These are phyloP conservation scores for Ceramica pisi DNA, from an alignment of 2,888 invertebrate genomes.

Conservation along the genomic window DNA sequence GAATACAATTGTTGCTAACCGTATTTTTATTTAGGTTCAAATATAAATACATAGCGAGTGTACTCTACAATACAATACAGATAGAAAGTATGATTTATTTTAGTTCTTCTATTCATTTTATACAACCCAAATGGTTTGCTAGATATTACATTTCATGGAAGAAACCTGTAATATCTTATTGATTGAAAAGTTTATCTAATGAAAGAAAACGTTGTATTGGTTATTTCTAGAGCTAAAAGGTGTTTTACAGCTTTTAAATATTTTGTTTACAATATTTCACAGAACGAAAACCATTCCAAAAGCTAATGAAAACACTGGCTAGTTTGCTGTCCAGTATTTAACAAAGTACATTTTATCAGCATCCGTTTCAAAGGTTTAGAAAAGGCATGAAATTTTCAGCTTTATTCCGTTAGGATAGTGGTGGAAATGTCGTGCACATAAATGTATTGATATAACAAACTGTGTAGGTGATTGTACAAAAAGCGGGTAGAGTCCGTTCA, in stretches of 20 bases:
- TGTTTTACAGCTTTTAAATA: constrained; percentile 13
- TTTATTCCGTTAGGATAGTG: constrained; percentile 35
- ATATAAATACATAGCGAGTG: constrained; percentile 1
- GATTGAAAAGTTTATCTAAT: neutral
- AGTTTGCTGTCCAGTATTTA: constrained; percentile 64
- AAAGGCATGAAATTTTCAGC: constrained; percentile 44
- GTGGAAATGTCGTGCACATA: constrained; percentile 35
- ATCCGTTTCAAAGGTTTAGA: constrained; percentile 37
- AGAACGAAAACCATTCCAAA: constrained; percentile 63
- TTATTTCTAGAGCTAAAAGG: neutral
- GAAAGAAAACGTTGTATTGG: neutral
- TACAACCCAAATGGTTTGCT: neutral
- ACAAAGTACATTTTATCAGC: constrained; percentile 67
- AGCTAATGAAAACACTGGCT: constrained; percentile 68
- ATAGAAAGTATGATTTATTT: neutral
- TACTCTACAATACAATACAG: neutral
- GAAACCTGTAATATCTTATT: neutral
- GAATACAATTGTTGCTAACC: constrained; percentile 6
- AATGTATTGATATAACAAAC: constrained; percentile 63
- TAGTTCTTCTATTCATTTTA: neutral
- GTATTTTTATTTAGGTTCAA: neutral
- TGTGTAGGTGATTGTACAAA: constrained; percentile 69
- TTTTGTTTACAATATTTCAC: constrained; percentile 57
- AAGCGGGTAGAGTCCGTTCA: constrained; percentile 69
- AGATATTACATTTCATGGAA: constrained; percentile 9